Evolutionary conservation across 92 coral and sea anemone genomes (phyloP).

Genomic region (Umimayanthus kanabou): DNA sequence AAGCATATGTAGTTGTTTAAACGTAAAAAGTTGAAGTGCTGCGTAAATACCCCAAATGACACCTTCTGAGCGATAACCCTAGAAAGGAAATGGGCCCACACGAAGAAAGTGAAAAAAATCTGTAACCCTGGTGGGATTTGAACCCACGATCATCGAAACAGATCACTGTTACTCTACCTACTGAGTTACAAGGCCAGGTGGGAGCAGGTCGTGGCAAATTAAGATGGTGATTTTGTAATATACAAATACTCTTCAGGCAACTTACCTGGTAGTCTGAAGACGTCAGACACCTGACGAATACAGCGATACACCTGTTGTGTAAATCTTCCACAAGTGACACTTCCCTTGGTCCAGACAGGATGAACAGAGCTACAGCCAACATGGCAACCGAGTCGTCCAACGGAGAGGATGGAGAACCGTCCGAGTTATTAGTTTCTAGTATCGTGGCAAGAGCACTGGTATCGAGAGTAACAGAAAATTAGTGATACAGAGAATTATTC

Average conservation of each 20-base stretch:
- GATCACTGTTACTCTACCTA: no score
- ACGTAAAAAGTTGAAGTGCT: no score
- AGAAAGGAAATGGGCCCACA: no score
- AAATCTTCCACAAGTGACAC: conserved; percentile 81
- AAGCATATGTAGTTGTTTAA: no score
- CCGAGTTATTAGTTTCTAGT: conserved; percentile 43
- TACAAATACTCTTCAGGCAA: background rate
- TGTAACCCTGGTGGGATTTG: no score
- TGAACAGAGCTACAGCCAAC: conserved; percentile 86
- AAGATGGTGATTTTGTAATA: background rate
- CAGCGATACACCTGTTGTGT: conserved; percentile 79
- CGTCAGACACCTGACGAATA: conserved; percentile 82
- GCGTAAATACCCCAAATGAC: no score
- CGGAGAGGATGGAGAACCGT: conserved; percentile 33
- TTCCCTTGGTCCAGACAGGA: conserved; percentile 91
- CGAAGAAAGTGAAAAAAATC: no score
- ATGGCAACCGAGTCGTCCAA: conserved; percentile 87
- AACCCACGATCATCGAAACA: no score
- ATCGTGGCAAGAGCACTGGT: conserved; percentile 91
- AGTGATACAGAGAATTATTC: background rate
- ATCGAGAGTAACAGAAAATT: background rate
- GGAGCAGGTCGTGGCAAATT: no score
- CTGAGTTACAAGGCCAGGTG: no score
- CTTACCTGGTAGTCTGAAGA: conserved; percentile 76
- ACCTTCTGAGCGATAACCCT: no score